These are phyloP conservation scores for Onthophagus taurus DNA, from an alignment of 1,140 invertebrate species.

Conservation along the genomic window DNA sequence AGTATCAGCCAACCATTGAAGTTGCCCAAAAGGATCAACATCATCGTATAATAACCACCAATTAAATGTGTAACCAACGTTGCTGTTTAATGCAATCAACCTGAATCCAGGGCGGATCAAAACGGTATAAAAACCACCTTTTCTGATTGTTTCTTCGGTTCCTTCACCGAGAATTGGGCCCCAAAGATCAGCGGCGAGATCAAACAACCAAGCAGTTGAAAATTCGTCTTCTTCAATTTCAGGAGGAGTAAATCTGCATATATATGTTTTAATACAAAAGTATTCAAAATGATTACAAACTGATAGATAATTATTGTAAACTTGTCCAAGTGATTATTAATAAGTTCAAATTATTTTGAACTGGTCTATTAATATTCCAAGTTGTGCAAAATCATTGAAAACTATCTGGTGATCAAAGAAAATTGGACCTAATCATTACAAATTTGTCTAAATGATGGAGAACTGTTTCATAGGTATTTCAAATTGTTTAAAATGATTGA, in stretches of 20 bases:
- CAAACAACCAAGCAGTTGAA: conserved; percentile 57
- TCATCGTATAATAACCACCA: conserved; percentile 56
- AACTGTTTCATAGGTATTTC: too few relatives aligned
- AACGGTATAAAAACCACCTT: conserved; percentile 63
- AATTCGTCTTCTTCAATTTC: conserved; percentile 20
- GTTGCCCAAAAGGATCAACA: conserved; percentile 51
- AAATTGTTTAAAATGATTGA: too few relatives aligned
- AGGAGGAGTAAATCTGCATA: conserved; percentile 20
- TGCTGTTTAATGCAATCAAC: conserved; percentile 65
- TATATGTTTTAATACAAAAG: not conserved
- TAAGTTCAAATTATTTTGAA: too few relatives aligned
- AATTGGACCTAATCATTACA: too few relatives aligned
- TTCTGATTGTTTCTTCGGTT: conserved; percentile 48
- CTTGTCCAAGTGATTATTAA: too few relatives aligned
- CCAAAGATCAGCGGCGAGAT: conserved; percentile 53
- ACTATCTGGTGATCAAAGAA: too few relatives aligned
- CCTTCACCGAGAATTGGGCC: conserved; percentile 49
- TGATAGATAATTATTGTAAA: conserved; percentile 15
- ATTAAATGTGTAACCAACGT: conserved; percentile 61
- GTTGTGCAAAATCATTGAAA: too few relatives aligned
- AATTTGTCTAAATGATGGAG: too few relatives aligned
- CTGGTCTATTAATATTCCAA: too few relatives aligned
- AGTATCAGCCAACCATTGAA: conserved; percentile 64
- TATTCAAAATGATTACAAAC: too few relatives aligned
- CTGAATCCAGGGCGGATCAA: conserved; percentile 52